Base-by-base conservation (phyloP, 2,888 invertebrate species). In the Andricus quercusramuli region DNA sequence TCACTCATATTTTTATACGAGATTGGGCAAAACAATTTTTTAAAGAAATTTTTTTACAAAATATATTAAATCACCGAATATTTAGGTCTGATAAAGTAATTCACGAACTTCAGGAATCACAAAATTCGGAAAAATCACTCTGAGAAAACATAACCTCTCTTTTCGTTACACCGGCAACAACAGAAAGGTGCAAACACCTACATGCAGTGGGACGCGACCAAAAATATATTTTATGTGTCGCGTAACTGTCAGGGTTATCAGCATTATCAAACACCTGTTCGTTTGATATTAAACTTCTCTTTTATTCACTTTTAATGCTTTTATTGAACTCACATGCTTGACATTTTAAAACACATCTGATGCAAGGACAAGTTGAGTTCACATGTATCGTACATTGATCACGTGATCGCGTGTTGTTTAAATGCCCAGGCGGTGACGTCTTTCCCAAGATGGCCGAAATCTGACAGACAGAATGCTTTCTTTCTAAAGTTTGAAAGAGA, bases 71-170 rank as follows among this genome's bases (percentile, higher is more conserved):
- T 64, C 29, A 17, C 8, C 29, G 22, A 41, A 67, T 37, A 44
- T 67, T 22, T 4, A 67, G 22, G n/a, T 17, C 29, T 6, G 29
- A 1, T 29, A 2, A 64, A 25, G 5, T 13, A 25, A 17, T 62
- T 17, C 1, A 29, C 17, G 22, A 64, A 17, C 3, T 13, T 17
- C 15, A 64, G 22, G 17, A 64, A 29, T 6, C 15, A 29, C 3
- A 59, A 59, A 22, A 22, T 59, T 9, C 11, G 47, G 13, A 37
- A 56, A 32, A 74, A 56, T 13, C 13, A 6, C 13, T 51, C n/a
- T 37, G 13, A 6, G n/a, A 11, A 56, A 56, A 74, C 32, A 74
- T 74, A 74, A 74, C 74, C 74, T 59, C 37, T 67, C n/a, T 44
- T 41, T 22, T 15, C 41, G n/a, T 41, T 41, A 41, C 41, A 22